These are phyloP conservation scores for Antigone vipio DNA, from an alignment of 2,113 vertebrate species.

Conservation along the genomic window DNA sequence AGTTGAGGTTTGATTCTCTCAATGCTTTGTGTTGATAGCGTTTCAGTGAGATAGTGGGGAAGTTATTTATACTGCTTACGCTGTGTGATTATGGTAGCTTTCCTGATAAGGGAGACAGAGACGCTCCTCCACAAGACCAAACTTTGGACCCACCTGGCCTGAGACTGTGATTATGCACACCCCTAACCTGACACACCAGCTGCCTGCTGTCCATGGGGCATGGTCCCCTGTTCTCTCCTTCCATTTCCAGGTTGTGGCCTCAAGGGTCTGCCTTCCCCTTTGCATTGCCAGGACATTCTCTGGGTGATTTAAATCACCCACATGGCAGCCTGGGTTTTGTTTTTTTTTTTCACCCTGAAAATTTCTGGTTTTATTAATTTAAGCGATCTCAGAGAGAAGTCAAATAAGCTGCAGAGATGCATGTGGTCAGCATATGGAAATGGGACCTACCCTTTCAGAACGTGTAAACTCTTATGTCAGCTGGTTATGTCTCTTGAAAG, in stretches of 20 bases:
- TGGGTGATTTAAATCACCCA: not conserved
- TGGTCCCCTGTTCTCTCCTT: not conserved
- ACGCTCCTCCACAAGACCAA: not conserved
- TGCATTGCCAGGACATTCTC: not conserved
- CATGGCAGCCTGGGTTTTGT: accelerated
- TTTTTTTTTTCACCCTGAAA: not conserved
- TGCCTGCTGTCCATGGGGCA: not conserved
- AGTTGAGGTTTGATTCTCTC: not conserved
- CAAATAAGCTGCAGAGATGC: not conserved
- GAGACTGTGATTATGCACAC: not conserved
- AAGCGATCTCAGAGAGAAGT: not conserved
- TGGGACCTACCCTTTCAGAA: not conserved
- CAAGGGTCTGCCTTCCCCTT: not conserved
- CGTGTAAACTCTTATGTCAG: not conserved
- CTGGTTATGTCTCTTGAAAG: not conserved
- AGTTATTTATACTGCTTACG: not conserved
- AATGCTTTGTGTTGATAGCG: not conserved
- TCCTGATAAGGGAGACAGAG: not conserved
- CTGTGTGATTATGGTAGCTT: not conserved
- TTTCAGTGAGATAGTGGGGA: not conserved
- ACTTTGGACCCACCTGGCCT: not conserved
- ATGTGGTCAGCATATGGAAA: not conserved
- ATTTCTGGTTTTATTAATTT: not conserved
- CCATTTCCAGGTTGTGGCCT: not conserved
- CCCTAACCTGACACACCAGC: not conserved